Evolutionary conservation across 2,113 vertebrate species (phyloP).

Genomic region (Kobus ellipsiprymnus): DNA sequence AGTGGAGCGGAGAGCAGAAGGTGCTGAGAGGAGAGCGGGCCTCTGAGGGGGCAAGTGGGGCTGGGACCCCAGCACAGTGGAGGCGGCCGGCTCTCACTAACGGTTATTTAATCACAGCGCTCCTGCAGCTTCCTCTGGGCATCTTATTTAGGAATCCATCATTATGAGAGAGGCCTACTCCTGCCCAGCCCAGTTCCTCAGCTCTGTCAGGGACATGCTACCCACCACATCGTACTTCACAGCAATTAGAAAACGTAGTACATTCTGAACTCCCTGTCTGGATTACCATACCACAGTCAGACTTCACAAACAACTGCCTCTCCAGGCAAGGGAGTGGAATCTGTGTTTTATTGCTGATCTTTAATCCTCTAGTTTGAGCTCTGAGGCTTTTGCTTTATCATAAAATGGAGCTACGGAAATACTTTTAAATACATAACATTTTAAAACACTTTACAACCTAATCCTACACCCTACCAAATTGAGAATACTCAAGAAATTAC

Average conservation of each 20-base stretch:
- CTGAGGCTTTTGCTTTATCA: background rate
- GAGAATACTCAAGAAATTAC: background rate
- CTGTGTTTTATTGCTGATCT: background rate
- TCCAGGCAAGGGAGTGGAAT: background rate
- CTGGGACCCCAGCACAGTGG: rapidly evolving
- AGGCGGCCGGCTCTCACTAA: background rate
- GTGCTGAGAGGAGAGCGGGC: background rate
- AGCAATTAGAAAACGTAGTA: background rate
- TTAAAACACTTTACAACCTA: background rate
- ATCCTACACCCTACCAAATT: background rate
- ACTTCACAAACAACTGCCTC: background rate
- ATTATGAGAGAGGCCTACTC: background rate
- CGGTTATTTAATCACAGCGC: conserved; percentile 4
- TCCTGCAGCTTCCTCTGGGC: background rate
- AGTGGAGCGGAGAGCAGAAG: rapidly evolving
- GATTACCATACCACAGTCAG: background rate
- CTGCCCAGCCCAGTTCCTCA: background rate
- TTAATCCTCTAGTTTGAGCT: background rate
- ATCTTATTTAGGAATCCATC: background rate
- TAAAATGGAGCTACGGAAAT: background rate
- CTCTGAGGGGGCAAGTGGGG: background rate
- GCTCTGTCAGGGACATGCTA: conserved; percentile 38
- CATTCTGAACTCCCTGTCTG: background rate
- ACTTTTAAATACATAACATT: background rate
- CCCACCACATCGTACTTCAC: background rate